Conservation (phyloP, 2,113 vertebrate species). For the Pao palembangensis region DNA sequence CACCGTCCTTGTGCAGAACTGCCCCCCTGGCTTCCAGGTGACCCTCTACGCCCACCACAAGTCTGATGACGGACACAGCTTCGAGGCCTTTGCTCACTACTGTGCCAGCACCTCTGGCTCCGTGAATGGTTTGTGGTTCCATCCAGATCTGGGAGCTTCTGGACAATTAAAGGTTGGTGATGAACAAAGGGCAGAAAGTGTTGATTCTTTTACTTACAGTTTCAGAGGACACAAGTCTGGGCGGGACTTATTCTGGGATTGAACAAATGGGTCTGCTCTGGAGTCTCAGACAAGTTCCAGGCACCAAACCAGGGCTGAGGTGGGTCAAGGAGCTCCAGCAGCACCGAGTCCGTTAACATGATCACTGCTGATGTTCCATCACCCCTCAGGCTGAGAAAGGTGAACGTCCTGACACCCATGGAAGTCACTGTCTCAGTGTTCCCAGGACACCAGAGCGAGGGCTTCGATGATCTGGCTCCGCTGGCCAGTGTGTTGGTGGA, state of each 20-base stretch:
- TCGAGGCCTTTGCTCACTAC: slow-evolving; percentile 71
- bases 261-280: slow-evolving; percentile 75
- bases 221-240: slow-evolving; percentile 59
- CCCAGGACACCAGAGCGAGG: slow-evolving; percentile 50
- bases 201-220: slow-evolving; percentile 32
- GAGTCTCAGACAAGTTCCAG: slow-evolving; percentile 73
- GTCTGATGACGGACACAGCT: slow-evolving; percentile 60
- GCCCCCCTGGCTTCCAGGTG: slow-evolving; percentile 34
- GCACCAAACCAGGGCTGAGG: slow-evolving; percentile 70
- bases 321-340: slow-evolving; percentile 6
- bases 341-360: not conserved
- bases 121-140: slow-evolving; percentile 46
- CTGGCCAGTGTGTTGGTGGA: slow-evolving; percentile 58
- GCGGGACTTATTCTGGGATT: slow-evolving; percentile 70
- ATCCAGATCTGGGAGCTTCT: slow-evolving; percentile 34
- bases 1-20: slow-evolving; percentile 44
- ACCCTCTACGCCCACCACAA: slow-evolving; percentile 54
- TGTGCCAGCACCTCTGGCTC: slow-evolving; percentile 36
- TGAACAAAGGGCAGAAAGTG: too few relatives aligned
- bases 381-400: slow-evolving; percentile 66
- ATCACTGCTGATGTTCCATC: not conserved
- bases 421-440: slow-evolving; percentile 66
- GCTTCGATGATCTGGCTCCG: slow-evolving; percentile 41
- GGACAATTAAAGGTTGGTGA: not conserved
- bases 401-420: slow-evolving; percentile 55